These are phyloP conservation scores for Aphelinus certus DNA, from an alignment of 1,140 invertebrate genomes.

Conservation along the genomic window DNA sequence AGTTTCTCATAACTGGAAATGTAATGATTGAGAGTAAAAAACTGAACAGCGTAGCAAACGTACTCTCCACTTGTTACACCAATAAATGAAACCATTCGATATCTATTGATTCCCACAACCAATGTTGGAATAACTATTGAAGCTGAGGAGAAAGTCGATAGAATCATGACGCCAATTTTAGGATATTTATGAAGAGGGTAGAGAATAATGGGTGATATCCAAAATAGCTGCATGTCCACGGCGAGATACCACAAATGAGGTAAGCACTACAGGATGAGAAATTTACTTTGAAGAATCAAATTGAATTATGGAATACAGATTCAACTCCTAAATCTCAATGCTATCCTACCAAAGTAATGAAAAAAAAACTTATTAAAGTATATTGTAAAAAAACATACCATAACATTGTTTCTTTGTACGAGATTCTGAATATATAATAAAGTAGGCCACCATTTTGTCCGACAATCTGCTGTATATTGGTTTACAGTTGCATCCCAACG, in stretches of 20 bases:
- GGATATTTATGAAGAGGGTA: conserved; percentile 49
- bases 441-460: conserved; percentile 69
- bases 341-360: too few species aligned
- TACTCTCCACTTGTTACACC: neutral
- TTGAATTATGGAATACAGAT: too few species aligned
- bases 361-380: neutral
- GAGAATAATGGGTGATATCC: conserved; percentile 57
- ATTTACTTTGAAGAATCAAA: neutral
- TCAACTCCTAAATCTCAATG: too few species aligned
- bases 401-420: conserved; percentile 53
- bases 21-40: too few species aligned
- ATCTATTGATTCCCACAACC: conserved; percentile 15
- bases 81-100: neutral
- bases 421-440: conserved; percentile 72
- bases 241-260: conserved; percentile 61
- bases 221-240: conserved; percentile 60
- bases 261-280: conserved; percentile 51
- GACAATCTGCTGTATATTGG: conserved; percentile 53
- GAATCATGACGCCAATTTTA: conserved; percentile 42
- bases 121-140: conserved; percentile 5
- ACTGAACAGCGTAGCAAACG: too few species aligned
- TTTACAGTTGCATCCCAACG: conserved; percentile 52
- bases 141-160: conserved; percentile 21
- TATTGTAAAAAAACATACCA: conserved; percentile 40
- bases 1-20: too few species aligned